Percentiles rank a stretch among this genome's conserved stretches.
phyloP scores from a whole-genome alignment of 2,797 vertebrate species.

The Onychomys leucogaster region DNA sequence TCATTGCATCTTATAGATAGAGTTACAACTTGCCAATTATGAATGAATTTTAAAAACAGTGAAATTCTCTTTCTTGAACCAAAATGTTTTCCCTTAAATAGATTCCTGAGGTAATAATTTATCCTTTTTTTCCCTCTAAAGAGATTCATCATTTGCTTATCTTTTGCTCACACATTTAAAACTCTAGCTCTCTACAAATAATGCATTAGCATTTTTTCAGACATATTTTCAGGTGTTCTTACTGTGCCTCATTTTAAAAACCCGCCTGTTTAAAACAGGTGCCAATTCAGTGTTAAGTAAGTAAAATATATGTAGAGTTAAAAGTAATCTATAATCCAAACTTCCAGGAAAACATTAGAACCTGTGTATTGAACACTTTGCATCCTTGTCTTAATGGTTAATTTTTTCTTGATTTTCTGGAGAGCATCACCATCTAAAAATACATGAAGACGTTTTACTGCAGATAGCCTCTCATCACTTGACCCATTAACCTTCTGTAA shows the following conservation, averaged over 20 bases:
- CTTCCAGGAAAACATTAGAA: background rate
- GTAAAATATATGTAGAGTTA: background rate
- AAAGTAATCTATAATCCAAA: background rate
- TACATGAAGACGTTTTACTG: background rate
- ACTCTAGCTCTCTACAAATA: background rate
- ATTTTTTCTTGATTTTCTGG: background rate
- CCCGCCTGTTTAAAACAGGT: background rate
- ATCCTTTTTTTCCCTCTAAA: background rate
- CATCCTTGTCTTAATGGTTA: background rate
- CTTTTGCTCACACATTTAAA: background rate
- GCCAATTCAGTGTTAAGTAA: background rate
- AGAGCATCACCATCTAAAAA: background rate
- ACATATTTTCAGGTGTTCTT: background rate
- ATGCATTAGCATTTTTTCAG: background rate
- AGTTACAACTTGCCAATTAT: background rate
- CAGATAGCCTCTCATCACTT: background rate
- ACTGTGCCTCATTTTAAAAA: background rate
- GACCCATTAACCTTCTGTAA: background rate
- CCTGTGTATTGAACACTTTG: background rate
- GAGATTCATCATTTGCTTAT: slow-evolving; percentile 4
- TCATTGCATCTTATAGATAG: background rate
- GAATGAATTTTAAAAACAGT: background rate
- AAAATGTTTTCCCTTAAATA: slow-evolving; percentile 2
- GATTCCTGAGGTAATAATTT: background rate
- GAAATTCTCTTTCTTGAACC: slow-evolving; percentile 21